phyloP scores from a whole-genome alignment of 2,113 vertebrate species.

The Tychaedon coryphoeus region DNA sequence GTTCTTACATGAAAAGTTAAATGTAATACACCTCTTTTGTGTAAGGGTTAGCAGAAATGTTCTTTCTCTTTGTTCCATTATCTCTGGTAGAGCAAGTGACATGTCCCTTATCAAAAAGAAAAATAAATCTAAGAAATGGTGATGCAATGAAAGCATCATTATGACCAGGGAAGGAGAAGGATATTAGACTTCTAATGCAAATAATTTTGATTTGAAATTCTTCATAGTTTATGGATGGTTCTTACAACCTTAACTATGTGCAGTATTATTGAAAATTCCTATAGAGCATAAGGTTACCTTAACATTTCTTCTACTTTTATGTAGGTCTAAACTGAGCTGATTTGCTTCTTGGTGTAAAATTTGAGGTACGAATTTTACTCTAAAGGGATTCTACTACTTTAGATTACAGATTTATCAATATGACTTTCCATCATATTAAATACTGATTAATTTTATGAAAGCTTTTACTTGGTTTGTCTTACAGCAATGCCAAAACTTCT shows the following conservation, averaged over 20 bases:
- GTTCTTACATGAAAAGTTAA: neutral
- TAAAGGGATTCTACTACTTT: neutral
- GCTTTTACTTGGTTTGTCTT: neutral
- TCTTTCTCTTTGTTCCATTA: neutral
- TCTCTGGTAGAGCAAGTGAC: neutral
- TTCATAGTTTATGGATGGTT: neutral
- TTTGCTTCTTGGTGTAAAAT: neutral
- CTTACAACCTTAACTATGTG: neutral
- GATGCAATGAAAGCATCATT: neutral
- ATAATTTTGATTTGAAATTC: neutral
- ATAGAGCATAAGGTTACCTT: neutral
- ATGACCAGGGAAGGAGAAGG: neutral
- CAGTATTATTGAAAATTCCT: neutral
- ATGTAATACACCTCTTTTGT: fast-evolving
- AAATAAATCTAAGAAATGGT: slow-evolving; percentile 8
- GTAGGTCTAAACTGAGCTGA: neutral
- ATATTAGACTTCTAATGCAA: neutral
- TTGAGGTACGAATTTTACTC: neutral
- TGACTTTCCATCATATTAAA: neutral
- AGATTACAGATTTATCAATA: neutral
- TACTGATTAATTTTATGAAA: neutral
- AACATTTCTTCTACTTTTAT: neutral
- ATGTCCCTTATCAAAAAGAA: neutral
- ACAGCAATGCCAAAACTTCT: neutral
- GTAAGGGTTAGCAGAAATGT: neutral